Evolutionary conservation across 2,113 vertebrate species (phyloP).

Genomic region (Pangasianodon hypophthalmus): DNA sequence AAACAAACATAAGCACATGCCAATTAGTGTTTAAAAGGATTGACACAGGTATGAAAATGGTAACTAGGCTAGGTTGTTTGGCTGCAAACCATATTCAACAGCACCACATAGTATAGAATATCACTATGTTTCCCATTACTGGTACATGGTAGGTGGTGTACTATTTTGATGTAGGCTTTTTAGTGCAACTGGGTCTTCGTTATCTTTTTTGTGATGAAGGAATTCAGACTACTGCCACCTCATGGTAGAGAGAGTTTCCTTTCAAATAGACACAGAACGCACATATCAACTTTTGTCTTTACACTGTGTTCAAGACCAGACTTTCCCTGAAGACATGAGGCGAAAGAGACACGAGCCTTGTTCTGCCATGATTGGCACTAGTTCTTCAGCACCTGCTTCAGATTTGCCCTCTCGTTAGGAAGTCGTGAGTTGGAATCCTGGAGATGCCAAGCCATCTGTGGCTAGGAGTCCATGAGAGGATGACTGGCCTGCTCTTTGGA

Average conservation of each 20-base stretch:
- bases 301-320: background rate
- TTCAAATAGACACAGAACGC: background rate
- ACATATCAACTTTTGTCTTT: background rate
- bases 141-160: background rate
- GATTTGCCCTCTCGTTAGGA: background rate
- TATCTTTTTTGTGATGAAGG: background rate
- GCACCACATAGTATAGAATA: background rate
- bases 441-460: background rate
- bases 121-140: background rate
- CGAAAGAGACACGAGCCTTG: background rate
- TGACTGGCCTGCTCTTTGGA: background rate
- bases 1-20: background rate
- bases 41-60: background rate
- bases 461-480: background rate
- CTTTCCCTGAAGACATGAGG: background rate
- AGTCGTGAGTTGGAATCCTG: background rate
- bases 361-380: background rate
- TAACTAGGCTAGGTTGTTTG: background rate
- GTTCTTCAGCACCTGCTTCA: background rate
- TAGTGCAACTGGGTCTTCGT: background rate
- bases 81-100: background rate
- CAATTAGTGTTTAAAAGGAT: background rate
- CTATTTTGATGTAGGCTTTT: background rate
- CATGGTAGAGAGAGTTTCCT: background rate
- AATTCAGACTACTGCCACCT: background rate